Conservation (phyloP, 2,113 vertebrate genomes). For the Grallaria varia region DNA sequence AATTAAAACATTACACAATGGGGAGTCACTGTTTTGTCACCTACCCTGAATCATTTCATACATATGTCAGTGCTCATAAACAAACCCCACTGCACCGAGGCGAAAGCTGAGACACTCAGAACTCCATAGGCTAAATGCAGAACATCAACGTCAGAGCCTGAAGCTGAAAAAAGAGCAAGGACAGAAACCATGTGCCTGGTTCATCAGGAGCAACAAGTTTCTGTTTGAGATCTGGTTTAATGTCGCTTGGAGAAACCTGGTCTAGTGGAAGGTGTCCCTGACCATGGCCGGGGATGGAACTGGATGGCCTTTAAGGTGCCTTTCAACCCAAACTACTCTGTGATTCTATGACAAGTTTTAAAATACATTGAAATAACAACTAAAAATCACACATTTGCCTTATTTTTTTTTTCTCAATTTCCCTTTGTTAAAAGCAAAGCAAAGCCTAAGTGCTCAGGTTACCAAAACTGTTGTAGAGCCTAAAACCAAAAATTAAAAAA, state of each 20-base stretch:
- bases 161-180: neutral
- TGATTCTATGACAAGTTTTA: neutral
- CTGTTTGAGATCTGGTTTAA: neutral
- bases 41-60: neutral
- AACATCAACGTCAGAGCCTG: neutral
- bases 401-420: neutral
- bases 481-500: neutral
- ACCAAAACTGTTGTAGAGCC: neutral
- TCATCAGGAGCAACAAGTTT: neutral
- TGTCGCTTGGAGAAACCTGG: neutral
- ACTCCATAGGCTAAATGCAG: neutral
- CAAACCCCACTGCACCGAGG: neutral
- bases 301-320: neutral
- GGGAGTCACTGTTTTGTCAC: neutral
- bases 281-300: neutral
- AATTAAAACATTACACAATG: neutral
- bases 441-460: neutral
- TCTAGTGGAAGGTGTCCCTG: neutral
- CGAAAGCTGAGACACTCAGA: neutral
- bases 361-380: neutral
- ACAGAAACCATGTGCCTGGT: neutral
- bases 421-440: neutral
- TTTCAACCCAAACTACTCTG: neutral
- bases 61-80: neutral
- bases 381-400: neutral